Base-by-base conservation (phyloP, 2,113 vertebrate genomes). In the Petromus typicus region DNA sequence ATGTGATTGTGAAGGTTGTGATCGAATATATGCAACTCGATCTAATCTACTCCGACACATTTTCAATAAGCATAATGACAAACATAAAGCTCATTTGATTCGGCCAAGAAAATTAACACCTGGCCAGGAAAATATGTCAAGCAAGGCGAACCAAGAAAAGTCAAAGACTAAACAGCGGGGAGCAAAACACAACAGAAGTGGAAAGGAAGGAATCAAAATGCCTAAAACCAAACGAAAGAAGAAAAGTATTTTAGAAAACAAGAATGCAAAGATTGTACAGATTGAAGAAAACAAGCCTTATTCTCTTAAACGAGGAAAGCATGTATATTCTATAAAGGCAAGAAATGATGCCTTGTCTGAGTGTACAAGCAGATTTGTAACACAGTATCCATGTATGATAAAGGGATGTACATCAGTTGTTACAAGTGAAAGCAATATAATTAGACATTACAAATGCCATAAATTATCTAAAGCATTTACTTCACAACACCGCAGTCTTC, bases 341-440 rank as follows among this genome's bases (percentile, higher is more conserved):
- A 99, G 99, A 94, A 98, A 98, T 0, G 99, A 99, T 73, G 99
- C 99, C 17, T 98, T 99, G 3, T 98, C 99, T 0, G 98, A 99
- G 95, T 99, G 99, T 97, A 99, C 99, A 0, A 99, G 99, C 95
- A 98, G 97, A 57, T 99, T 98, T 97, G 98, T 99, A 51, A 98
- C 99, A 30, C 99, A 99, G 37, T 99, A 99, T 95, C 99, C 99
- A 0, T 99, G 99, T 94, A 99, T 99, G 99, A 99, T 99, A 95
- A 99, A 99, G 95, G 99, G 99, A 6, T 99, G 99, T n/a, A 99
- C 99, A 0, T 99, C 99, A 0, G 99, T 99, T 61, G 99, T 99
- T 95, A 99, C 99, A 63, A 99, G 99, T 1, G 99, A 99, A 96
- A 98, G 98, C 80, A 99, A 99, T 97, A 99, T 99, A 51, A 98